Conservation (phyloP, 2,888 invertebrate genomes). For the Dolomedes plantarius region DNA sequence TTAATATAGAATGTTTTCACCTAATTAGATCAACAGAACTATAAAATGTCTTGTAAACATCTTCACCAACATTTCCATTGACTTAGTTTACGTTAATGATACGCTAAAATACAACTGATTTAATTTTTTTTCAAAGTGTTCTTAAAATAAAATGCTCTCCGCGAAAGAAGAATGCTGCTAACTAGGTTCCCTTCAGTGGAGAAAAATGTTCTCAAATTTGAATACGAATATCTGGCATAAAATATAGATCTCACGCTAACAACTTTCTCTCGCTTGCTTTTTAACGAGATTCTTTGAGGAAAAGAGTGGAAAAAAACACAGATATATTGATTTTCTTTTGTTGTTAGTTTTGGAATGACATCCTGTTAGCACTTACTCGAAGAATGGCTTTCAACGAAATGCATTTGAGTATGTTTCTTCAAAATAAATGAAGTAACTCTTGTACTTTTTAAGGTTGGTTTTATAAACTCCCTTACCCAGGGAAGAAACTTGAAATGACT, state of each 20-base stretch:
- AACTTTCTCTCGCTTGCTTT: constrained; percentile 4
- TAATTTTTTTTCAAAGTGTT: no score
- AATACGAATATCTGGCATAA: constrained; percentile 29
- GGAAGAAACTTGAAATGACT: no score
- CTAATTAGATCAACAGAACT: no score
- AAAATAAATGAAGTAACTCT: background rate
- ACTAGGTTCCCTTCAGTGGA: background rate
- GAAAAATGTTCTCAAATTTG: constrained; percentile 18
- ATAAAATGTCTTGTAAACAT: no score
- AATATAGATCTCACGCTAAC: constrained; percentile 31
- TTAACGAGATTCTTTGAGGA: constrained; percentile 27
- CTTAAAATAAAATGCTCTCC: background rate
- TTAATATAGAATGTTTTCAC: no score
- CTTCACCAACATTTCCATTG: no score
- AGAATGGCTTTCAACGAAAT: background rate
- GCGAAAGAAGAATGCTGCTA: background rate
- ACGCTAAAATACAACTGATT: no score
- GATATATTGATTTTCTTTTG: constrained; percentile 7
- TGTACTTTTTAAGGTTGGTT: background rate
- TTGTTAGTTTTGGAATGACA: background rate
- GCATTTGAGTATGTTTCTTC: background rate
- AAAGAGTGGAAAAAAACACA: background rate
- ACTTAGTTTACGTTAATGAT: no score
- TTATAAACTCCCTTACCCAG: no score
- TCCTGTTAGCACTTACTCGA: background rate